Percentiles rank a stretch among this genome's conserved stretches.
These are phyloP conservation scores for Leptodactylus fuscus DNA, from an alignment of 2,113 vertebrate genomes.

Conservation along the genomic window DNA sequence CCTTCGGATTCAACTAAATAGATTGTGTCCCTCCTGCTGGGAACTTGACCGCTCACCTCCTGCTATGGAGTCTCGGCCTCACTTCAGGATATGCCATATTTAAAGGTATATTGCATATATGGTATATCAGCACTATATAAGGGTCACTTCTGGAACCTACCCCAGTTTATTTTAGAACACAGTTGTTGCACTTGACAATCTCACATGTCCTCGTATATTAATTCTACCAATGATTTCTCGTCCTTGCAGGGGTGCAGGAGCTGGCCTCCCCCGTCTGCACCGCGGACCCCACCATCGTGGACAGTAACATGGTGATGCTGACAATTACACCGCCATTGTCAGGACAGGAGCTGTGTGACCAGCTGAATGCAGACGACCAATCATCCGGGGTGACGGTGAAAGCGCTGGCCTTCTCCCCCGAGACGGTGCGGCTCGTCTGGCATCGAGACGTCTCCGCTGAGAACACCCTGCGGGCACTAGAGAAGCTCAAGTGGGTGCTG, in stretches of 20 bases:
- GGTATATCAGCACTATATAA: no score
- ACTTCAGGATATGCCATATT: no score
- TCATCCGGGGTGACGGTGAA: conserved; percentile 65
- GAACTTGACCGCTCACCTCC: no score
- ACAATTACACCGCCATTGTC: conserved; percentile 48
- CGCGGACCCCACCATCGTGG: conserved; percentile 69
- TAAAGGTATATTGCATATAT: no score
- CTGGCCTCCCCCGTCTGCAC: conserved; percentile 73
- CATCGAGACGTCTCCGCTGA: conserved; percentile 74
- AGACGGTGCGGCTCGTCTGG: conserved; percentile 74
- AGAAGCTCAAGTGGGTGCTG: conserved; percentile 79
- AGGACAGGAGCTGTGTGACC: conserved; percentile 74
- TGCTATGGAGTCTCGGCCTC: no score
- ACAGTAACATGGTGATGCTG: conserved; percentile 84
- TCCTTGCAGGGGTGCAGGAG: conserved; percentile 63
- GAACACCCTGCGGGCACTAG: conserved; percentile 76
- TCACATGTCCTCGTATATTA: no score
- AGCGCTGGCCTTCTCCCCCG: conserved; percentile 75
- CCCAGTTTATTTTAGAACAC: no score
- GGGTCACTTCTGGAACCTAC: no score
- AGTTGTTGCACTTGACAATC: no score
- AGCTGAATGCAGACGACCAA: conserved; percentile 73
- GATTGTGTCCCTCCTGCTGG: no score
- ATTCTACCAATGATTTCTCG: not conserved
- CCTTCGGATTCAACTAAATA: no score